Base-by-base conservation (phyloP, 2,113 vertebrate genomes). In the Triplophysa dalaica region DNA sequence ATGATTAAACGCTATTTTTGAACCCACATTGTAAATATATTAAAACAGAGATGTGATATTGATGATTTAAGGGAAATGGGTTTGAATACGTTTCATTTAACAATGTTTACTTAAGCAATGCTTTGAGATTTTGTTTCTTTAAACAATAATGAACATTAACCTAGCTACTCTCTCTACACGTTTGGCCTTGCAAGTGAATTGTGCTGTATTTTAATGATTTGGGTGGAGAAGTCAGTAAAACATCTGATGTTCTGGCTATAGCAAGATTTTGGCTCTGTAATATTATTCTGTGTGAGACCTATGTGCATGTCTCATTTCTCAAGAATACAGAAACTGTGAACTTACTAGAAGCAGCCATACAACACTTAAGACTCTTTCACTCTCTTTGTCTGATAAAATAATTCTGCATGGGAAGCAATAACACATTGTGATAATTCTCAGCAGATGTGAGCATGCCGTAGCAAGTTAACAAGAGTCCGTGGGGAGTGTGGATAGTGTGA, bases 371-470 rank as follows among this genome's bases (percentile, higher is more conserved):
- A 86, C 79, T 86, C 69, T 64, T 85, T 79, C 72, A 22, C 64
- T 60, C 61, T 68, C 82, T 72, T 65, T 69, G 68, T 87, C 76
- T 9, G 84, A 89, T 91, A 64, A 89, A 90, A 91, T 89, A 84
- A 91, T 89, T 90, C 84, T 87, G 86, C 87, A 73, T 79, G 89
- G 91, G 87, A 91, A 89, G 87, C 87, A 88, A 91, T 91, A 90
- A 90, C 87, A 91, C 79, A 85, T 87, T 85, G 70, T 82, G 82
- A 85, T 91, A 88, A 92, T 86, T 88, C 87, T 82, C 74, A 90
- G 87, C 91, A 93, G 90, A 92, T 93, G 90, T 91, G 88, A 87
- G 87, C 89, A 88, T 83, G 89, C 87, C 86, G 89, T 85, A 81
- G 85, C 87, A 86, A 83, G 89, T 87, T 90, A 91, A 88, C 86